Evolutionary conservation across 2,113 vertebrate species (phyloP), one percentile per base, ranked within the genome.

Genomic region (Furnarius figulus): DNA sequence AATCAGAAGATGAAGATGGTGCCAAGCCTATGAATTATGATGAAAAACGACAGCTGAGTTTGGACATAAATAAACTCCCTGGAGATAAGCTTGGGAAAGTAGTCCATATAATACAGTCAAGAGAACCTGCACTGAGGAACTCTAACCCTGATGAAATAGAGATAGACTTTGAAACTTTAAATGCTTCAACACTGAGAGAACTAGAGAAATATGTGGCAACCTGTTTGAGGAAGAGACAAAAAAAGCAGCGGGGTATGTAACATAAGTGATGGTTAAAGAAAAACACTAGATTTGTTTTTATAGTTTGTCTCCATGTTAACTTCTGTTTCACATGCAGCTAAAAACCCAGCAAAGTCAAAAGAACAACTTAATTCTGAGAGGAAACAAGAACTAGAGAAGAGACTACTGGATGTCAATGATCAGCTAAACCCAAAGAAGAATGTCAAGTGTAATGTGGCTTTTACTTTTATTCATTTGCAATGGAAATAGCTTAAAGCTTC

Each of bases 151-250:
- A 98, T 53, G 98, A 99, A 75, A 97, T 99, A 47, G 99, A 99
- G 96, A 98, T 99, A 68, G 99, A 99, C 95, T 98, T 99, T 93
- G 99, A 99, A 96, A 97, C 96, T n/a, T 98, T 99, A 74, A 99
- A 99, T 97, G 91, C 98, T 61, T 98, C 99, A 62, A 99, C 99
- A 3, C 97, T 99, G 30, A 98, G 98, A 97, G 98, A 98, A 70
- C 90, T 99, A 82, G 97, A 99, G 97, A 98, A 96, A 90, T 99
- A 99, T 3, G 99, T 99, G 39, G 94, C 97, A 55, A 90, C 78
- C 6, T 99, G 98, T 96, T 97, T 99, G 65, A 98, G 78, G 86
- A 99, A 98, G 90, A 97, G 93, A 86, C 95, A 95, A 65, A 97
- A 95, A 71, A 98, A 97, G 35, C 42, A 78, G 21, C 61, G 4